Conservation (phyloP, 2,888 invertebrate species). For the Phyto melanocephala region DNA sequence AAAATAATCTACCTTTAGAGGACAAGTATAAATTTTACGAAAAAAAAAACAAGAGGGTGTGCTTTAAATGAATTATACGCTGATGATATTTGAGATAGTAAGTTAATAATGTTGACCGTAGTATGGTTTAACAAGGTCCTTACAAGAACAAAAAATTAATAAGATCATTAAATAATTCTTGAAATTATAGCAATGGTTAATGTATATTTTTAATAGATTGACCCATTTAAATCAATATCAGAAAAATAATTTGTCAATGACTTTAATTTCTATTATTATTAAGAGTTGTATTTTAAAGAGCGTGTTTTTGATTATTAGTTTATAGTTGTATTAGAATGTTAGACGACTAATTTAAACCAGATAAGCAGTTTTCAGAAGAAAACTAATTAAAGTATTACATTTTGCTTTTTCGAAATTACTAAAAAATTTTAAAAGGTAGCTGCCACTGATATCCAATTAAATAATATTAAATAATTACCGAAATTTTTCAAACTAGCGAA, state of each 20-base stretch:
- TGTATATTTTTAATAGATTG: constrained; percentile 16
- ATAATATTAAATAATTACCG: too few relatives aligned
- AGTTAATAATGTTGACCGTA: neutral
- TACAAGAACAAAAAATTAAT: neutral
- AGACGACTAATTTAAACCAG: too few relatives aligned
- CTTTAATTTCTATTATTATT: too few relatives aligned
- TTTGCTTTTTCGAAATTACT: too few relatives aligned
- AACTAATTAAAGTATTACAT: too few relatives aligned
- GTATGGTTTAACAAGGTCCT: neutral
- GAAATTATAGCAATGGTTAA: neutral
- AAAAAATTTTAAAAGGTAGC: too few relatives aligned
- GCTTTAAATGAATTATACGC: constrained; percentile 46
- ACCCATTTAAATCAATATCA: constrained; percentile 35
- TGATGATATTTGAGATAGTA: constrained; percentile 35
- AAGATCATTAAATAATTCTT: neutral
- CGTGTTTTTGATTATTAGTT: too few relatives aligned
- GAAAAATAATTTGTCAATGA: neutral
- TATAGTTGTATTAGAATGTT: too few relatives aligned
- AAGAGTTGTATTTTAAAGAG: too few relatives aligned
- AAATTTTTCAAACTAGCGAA: too few relatives aligned
- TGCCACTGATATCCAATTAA: too few relatives aligned
- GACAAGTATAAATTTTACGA: constrained; percentile 27
- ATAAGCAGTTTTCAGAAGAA: too few relatives aligned
- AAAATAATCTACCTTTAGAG: constrained; percentile 28
- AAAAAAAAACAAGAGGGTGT: neutral